phyloP scores from a whole-genome alignment of 1,140 invertebrate genomes.

The Geopemphigus sp. region DNA sequence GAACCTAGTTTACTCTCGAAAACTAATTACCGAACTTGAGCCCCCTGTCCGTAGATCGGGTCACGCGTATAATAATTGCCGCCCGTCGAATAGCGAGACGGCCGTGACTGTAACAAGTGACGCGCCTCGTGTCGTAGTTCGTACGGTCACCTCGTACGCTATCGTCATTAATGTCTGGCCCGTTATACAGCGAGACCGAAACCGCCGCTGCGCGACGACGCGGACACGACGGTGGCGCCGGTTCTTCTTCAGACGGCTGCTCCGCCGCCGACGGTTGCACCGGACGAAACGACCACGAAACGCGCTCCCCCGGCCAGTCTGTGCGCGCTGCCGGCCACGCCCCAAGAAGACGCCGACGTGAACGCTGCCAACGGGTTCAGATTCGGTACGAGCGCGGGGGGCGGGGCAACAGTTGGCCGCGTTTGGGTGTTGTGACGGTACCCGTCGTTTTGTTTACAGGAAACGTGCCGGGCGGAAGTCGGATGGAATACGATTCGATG shows the following conservation, averaged over 20 bases:
- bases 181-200: not conserved
- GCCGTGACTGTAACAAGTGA: too few relatives aligned
- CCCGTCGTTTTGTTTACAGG: constrained; percentile 56
- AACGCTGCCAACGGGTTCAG: constrained; percentile 55
- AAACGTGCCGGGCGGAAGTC: constrained; percentile 67
- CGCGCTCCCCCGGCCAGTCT: constrained; percentile 29
- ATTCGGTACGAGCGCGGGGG: constrained; percentile 58
- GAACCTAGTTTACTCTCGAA: too few relatives aligned
- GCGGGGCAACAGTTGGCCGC: too few relatives aligned
- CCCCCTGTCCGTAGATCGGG: too few relatives aligned
- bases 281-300: constrained; percentile 36
- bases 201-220: constrained; percentile 2
- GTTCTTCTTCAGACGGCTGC: not conserved
- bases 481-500: constrained; percentile 68
- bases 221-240: not conserved
- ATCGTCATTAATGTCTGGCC: too few relatives aligned
- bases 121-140: too few relatives aligned
- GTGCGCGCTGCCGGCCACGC: constrained; percentile 52
- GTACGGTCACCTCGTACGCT: too few relatives aligned
- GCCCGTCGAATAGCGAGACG: too few relatives aligned
- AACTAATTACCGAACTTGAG: too few relatives aligned
- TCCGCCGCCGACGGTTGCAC: not conserved
- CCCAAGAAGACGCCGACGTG: constrained; percentile 50
- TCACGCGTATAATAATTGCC: too few relatives aligned
- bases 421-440: too few relatives aligned